Percentiles rank a stretch among this genome's conserved stretches.
phyloP scores from a whole-genome alignment of 2,113 vertebrate genomes.

The Oryzias melastigma region DNA sequence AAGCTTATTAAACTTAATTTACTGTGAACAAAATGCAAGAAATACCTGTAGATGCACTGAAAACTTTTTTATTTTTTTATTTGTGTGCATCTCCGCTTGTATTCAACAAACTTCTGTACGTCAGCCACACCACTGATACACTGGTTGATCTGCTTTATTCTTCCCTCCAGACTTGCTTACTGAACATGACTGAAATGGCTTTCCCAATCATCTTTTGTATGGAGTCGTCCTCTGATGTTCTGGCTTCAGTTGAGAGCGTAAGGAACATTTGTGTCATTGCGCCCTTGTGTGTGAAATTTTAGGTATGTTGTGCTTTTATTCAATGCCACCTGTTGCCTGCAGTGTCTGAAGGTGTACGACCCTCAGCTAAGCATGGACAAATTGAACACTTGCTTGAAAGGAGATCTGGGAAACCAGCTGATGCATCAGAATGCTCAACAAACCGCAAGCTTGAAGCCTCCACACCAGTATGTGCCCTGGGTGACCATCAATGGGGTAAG shows the following conservation, averaged over 20 bases:
- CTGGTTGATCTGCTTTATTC: not conserved
- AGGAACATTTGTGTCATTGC: constrained; percentile 25
- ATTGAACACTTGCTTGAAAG: constrained; percentile 77
- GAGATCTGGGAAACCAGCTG: constrained; percentile 79
- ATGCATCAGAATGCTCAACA: constrained; percentile 87
- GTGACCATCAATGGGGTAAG: constrained; percentile 88
- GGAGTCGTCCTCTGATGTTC: constrained; percentile 78
- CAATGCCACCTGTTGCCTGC: not conserved
- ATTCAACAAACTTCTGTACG: no score
- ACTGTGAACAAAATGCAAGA: no score
- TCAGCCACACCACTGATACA: not conserved
- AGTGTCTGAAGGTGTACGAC: constrained; percentile 81
- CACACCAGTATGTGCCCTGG: constrained; percentile 90
- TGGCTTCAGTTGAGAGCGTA: constrained; percentile 75
- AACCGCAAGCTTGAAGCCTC: constrained; percentile 78
- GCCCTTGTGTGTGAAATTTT: not conserved
- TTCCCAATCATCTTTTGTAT: constrained; percentile 82
- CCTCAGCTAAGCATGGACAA: constrained; percentile 33
- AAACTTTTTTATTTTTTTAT: no score
- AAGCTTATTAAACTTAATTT: no score
- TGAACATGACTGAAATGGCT: constrained; percentile 55
- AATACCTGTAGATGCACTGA: no score
- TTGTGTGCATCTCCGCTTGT: no score
- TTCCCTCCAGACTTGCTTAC: constrained; percentile 80
- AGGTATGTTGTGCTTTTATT: not conserved